These are phyloP conservation scores for Rhea pennata DNA, from an alignment of 2,113 vertebrate genomes.

Conservation along the genomic window DNA sequence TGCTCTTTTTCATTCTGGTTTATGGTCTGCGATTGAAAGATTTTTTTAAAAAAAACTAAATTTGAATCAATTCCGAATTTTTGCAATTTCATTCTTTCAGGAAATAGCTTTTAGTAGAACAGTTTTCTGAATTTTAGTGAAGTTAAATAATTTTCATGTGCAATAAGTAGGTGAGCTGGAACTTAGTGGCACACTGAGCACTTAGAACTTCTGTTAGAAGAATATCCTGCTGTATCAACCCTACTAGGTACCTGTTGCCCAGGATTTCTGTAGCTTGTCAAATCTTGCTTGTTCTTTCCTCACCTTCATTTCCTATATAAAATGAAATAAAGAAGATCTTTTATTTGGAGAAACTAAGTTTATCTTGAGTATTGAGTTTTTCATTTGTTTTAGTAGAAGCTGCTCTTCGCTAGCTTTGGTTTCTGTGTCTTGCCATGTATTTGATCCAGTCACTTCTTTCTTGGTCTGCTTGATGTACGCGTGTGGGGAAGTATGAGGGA, in stretches of 20 bases:
- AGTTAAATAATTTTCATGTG: background rate
- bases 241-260: background rate
- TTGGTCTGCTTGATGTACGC: rapidly evolving
- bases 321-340: background rate
- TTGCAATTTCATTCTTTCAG: background rate
- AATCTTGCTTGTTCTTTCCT: background rate
- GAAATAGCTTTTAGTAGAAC: background rate
- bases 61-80: background rate
- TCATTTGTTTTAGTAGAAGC: background rate
- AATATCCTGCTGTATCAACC: background rate
- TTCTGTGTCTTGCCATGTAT: background rate
- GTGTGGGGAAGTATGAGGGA: background rate
- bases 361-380: background rate
- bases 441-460: background rate
- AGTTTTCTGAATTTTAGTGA: background rate
- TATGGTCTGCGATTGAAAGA: background rate
- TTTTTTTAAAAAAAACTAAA: background rate
- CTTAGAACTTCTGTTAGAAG: background rate
- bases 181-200: background rate
- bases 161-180: background rate
- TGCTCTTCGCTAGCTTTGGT: background rate
- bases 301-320: background rate
- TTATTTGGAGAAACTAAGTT: background rate
- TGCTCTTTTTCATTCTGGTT: background rate
- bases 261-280: background rate